Conservation (phyloP, 2,797 vertebrate species). For the Spinus olivaceus region DNA sequence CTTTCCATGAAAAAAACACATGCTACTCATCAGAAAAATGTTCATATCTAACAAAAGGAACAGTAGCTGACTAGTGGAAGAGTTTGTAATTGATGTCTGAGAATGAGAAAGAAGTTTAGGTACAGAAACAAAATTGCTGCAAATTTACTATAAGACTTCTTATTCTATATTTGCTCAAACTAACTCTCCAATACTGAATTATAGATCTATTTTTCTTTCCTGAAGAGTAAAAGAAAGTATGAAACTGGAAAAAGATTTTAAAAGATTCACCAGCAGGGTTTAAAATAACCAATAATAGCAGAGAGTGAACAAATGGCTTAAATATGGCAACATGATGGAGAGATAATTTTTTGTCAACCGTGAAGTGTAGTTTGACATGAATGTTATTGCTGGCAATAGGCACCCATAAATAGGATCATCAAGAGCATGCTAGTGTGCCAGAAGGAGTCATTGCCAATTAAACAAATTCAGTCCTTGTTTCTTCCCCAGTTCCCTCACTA, state of each 20-base stretch:
- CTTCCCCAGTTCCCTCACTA: neutral
- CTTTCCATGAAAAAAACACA: neutral
- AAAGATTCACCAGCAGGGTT: constrained; percentile 13
- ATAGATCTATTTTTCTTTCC: neutral
- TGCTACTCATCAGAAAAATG: neutral
- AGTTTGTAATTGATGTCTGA: neutral
- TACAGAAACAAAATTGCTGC: constrained; percentile 32
- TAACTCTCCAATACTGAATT: constrained; percentile 53
- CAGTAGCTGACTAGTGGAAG: neutral
- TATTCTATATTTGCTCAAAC: constrained; percentile 42
- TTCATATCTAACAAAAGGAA: neutral
- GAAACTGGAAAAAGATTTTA: neutral
- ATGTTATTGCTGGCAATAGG: constrained; percentile 60
- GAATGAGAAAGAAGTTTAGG: neutral
- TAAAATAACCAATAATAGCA: neutral
- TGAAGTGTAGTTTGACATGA: constrained; percentile 39
- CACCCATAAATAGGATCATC: neutral
- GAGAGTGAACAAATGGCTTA: neutral
- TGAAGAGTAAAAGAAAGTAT: constrained; percentile 14
- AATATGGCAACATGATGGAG: constrained; percentile 29
- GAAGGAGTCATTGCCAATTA: neutral
- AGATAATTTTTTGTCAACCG: constrained; percentile 56
- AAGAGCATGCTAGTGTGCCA: constrained; percentile 6
- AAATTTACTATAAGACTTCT: constrained; percentile 23
- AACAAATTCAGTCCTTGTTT: neutral